A percentile compares a stretch with the other conserved stretches of the same genome.
These are phyloP conservation scores for Aphidius colemani DNA, from an alignment of 2,888 invertebrate genomes.

Conservation along the genomic window DNA sequence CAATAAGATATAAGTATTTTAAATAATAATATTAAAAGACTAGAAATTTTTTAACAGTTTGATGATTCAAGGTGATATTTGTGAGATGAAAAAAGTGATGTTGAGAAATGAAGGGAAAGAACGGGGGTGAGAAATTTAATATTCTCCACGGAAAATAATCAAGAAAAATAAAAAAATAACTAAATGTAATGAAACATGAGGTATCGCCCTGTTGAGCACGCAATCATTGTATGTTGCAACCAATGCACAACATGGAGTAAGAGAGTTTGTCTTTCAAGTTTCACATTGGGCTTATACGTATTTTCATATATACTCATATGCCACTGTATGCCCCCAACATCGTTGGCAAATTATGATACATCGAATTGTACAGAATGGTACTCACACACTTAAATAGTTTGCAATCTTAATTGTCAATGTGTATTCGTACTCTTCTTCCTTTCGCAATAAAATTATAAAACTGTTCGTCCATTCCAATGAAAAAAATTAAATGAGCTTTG, in stretches of 20 bases:
- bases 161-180: slow-evolving; percentile 8
- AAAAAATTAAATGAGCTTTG: no score
- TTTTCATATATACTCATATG: slow-evolving; percentile 30
- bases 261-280: slow-evolving; percentile 45
- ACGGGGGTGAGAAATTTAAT: slow-evolving; percentile 14
- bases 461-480: slow-evolving; percentile 3
- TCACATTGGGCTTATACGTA: slow-evolving; percentile 43
- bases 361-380: slow-evolving; percentile 20
- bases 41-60: background rate
- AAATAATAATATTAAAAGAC: background rate
- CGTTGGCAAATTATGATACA: no score
- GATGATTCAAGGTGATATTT: slow-evolving; percentile 9
- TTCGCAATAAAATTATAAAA: slow-evolving; percentile 14
- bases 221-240: slow-evolving; percentile 47
- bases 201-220: slow-evolving; percentile 51
- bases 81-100: slow-evolving; percentile 3
- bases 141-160: slow-evolving; percentile 7
- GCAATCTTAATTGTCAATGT: slow-evolving; percentile 2
- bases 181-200: slow-evolving; percentile 16
- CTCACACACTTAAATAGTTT: slow-evolving; percentile 18
- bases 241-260: slow-evolving; percentile 56
- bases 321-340: no score
- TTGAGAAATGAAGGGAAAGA: slow-evolving; percentile 14
- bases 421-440: background rate
- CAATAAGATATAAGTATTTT: slow-evolving; percentile 7